A percentile compares a stretch with the other conserved stretches of the same genome.
Conservation (phyloP, 2,113 vertebrate genomes). For the Tragelaphus buxtoni region DNA sequence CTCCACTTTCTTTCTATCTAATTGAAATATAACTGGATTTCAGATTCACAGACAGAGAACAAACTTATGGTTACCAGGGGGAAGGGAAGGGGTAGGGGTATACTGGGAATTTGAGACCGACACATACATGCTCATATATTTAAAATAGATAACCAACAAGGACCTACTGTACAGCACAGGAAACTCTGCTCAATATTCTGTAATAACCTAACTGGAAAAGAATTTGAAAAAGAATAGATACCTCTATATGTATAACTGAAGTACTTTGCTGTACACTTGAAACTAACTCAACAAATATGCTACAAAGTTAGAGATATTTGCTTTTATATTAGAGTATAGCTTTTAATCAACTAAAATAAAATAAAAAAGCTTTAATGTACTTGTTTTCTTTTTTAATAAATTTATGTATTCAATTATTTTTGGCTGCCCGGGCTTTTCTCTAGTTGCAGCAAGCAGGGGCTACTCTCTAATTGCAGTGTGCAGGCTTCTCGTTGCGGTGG, state of each 20-base stretch:
- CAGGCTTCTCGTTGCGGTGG: neutral
- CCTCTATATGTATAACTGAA: neutral
- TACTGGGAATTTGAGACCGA: neutral
- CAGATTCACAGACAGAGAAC: neutral
- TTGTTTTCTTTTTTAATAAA: neutral
- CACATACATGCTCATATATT: neutral
- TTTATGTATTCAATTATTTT: neutral
- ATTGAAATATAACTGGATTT: neutral
- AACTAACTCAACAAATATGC: neutral
- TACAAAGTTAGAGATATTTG: neutral
- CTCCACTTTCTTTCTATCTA: neutral
- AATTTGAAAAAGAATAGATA: neutral
- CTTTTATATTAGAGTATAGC: neutral
- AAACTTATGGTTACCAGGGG: neutral
- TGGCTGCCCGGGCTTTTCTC: neutral
- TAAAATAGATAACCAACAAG: neutral
- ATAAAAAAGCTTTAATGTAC: neutral
- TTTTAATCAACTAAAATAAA: neutral
- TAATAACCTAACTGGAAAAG: neutral
- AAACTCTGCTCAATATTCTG: neutral
- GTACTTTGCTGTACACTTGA: neutral
- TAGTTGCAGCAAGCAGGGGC: neutral
- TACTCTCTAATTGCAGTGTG: accelerated
- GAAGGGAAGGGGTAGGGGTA: neutral
- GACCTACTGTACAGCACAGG: neutral